A percentile compares a stretch with the other conserved stretches of the same genome.
phyloP scores from a whole-genome alignment of 2,113 vertebrate genomes.

The Cisticola juncidis region DNA sequence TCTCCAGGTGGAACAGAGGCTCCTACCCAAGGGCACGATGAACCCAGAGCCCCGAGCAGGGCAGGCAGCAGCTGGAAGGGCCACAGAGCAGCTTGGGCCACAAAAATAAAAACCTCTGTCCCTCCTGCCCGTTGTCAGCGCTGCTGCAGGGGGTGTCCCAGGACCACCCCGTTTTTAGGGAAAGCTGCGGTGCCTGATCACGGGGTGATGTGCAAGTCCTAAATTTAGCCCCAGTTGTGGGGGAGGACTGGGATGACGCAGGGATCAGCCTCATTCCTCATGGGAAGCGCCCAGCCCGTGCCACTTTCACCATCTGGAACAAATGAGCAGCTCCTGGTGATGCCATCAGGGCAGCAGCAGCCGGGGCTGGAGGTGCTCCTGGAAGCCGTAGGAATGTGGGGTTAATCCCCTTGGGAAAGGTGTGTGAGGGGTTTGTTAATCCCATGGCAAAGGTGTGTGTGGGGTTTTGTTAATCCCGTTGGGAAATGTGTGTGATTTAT shows the following conservation, averaged over 20 bases:
- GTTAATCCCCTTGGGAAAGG: background rate
- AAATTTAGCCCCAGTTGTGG: background rate
- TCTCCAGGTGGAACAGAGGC: conserved; percentile 8
- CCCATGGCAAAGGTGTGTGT: too few relatives aligned
- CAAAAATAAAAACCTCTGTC: background rate
- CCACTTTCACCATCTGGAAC: background rate
- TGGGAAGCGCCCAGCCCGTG: background rate
- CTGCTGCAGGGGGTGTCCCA: too few relatives aligned
- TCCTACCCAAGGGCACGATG: background rate
- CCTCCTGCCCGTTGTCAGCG: too few relatives aligned
- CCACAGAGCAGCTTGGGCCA: background rate
- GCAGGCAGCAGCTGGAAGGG: background rate
- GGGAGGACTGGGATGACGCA: background rate
- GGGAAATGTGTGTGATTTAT: too few relatives aligned
- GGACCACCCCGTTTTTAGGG: background rate
- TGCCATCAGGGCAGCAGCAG: background rate
- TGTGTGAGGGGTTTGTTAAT: too few relatives aligned
- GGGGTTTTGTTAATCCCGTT: too few relatives aligned
- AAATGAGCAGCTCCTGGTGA: background rate
- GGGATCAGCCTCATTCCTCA: background rate
- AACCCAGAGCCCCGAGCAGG: background rate
- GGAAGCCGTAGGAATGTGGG: background rate
- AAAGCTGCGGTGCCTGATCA: background rate
- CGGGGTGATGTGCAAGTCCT: background rate
- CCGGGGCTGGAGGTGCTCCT: background rate